Base-by-base conservation (phyloP, 2,113 vertebrate species). In the Paedocypris sp. region DNA sequence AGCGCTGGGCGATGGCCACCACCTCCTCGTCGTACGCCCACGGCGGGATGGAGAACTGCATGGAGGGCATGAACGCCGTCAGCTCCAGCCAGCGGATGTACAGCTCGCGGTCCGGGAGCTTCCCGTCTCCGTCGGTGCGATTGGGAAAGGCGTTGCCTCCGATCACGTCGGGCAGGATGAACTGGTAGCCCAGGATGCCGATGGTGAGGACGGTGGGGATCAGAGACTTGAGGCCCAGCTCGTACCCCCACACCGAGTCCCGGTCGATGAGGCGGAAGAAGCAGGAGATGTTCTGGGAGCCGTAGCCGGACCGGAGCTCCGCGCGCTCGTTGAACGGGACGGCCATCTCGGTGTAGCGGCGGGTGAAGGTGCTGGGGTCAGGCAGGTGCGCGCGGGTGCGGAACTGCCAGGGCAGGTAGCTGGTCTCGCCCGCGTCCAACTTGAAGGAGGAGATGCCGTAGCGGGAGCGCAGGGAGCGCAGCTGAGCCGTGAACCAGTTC, bases 21-120 rank as follows among this genome's bases (percentile, higher is more conserved):
- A 99, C 95, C 49, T 96, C 91, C 0, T 77, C 82, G 54, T 91
- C 92, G 0, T 97, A 99, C 16, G 80, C 88, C 94, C 95, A 99
- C 1, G 95, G 95, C 0, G 94, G 95, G 32, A 97, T 80, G 5
- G 94, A 93, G 71, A 99, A 97, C 80, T 99, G 93, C 94, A 99
- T 95, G 42, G 95, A 89, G 1, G 94, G 95, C 93, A 99, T 94
- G 81, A 98, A 99, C 20, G 95, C 92, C 0, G 90, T 87, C 56
- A 98, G 84, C 77, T 98, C 95, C 74, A 98, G 78, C 95, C 95
- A 98, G 36, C 94, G 91, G 68, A 98, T 88, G 1, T 98, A 98
- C 20, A 98, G 90, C 73, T 98, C 95, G 3, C 88, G 89, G 69
- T 96, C 87, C 0, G 92, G 94, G 57, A 91, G 82, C 38, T 65